Conservation (phyloP, 2,113 vertebrate genomes). For the Thomomys bottae region DNA sequence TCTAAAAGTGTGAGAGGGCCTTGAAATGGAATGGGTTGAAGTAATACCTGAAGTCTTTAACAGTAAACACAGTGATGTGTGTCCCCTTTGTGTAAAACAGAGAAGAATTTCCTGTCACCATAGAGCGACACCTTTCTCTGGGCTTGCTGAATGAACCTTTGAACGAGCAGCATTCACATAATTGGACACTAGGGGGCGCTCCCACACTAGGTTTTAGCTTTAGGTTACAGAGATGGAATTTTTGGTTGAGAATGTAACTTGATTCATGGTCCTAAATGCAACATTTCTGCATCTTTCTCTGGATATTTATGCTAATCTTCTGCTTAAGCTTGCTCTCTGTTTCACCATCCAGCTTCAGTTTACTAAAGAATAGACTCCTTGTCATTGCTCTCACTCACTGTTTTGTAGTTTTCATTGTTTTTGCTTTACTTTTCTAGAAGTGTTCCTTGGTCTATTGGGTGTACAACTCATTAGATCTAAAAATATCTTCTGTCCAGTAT, state of each 20-base stretch:
- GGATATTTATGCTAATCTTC: background rate
- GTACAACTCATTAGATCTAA: background rate
- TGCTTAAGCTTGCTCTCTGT: background rate
- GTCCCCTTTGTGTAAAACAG: background rate
- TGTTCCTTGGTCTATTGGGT: background rate
- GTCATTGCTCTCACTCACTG: too few relatives aligned
- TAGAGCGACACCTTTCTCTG: too few relatives aligned
- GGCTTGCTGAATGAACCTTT: rapidly evolving
- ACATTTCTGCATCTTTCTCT: background rate
- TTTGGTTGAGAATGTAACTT: background rate
- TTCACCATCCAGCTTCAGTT: background rate
- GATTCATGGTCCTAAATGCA: background rate
- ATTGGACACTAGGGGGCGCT: constrained; percentile 28
- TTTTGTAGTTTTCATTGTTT: background rate
- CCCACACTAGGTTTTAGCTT: background rate
- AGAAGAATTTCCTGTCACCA: rapidly evolving
- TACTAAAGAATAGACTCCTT: background rate
- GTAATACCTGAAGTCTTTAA: background rate
- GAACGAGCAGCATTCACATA: background rate
- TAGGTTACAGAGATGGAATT: rapidly evolving
- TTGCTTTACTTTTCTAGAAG: background rate
- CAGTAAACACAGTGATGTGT: background rate
- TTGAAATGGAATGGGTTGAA: background rate
- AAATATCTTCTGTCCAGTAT: background rate
- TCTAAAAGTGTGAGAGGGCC: background rate